Conservation (phyloP, 2,113 vertebrate species). For the Aegithalos caudatus region DNA sequence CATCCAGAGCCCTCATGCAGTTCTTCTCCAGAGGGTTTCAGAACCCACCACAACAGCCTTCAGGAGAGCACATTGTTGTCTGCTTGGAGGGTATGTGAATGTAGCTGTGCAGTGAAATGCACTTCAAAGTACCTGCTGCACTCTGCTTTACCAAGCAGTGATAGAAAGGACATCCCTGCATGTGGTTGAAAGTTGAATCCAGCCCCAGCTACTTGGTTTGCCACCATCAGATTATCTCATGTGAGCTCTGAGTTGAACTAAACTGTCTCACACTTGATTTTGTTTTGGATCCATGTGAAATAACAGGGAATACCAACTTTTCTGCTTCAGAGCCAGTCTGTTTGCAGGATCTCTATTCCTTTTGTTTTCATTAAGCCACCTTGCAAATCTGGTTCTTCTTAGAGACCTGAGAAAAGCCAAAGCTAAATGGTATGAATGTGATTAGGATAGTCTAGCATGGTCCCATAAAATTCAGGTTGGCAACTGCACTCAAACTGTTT, state of each 20-base stretch:
- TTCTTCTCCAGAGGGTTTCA: background rate
- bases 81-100: background rate
- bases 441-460: background rate
- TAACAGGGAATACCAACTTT: background rate
- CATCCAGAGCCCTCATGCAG: background rate
- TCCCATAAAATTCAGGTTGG: background rate
- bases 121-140: background rate
- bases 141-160: background rate
- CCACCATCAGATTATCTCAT: background rate
- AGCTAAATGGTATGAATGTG: background rate
- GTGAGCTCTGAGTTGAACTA: background rate
- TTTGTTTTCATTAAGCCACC: background rate
- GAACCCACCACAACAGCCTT: background rate
- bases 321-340: background rate
- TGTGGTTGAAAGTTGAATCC: background rate
- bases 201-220: background rate
- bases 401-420: background rate
- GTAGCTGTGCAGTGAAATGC: background rate
- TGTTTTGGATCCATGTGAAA: background rate
- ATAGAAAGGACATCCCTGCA: background rate
- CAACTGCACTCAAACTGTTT: background rate
- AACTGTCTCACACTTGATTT: background rate
- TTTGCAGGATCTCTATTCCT: background rate
- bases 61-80: background rate
- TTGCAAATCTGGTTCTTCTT: background rate